Evolutionary conservation across 2,888 invertebrate species (phyloP), one percentile per base, ranked within the genome.

Genomic region (Tinea pellionella): DNA sequence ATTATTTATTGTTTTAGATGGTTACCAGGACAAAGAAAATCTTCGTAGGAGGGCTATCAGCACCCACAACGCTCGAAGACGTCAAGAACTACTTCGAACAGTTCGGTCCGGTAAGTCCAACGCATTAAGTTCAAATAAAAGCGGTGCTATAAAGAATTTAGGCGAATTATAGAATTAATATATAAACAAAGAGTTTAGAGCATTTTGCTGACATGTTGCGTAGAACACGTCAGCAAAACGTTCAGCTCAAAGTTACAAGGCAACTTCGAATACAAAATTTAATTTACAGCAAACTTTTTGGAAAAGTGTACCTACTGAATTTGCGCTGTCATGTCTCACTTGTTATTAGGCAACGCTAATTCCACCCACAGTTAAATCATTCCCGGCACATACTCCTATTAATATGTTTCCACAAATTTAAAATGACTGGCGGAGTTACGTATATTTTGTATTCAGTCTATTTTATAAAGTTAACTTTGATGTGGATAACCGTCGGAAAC

Each of bases 11-110:
- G 30, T 92, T 92, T 2, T 93, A 99, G 98, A 98, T 99, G 97
- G 97, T 99, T 88, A 98, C 98, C 90, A 95, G 97, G 92, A 99
- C 99, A 91, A 99, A 99, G 94, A 99, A 99, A 91, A 98, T 99
- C 90, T 99, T 99, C 91, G 98, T 99, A 81, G 99, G 99, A 75
- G 99, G 99, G 80, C 92, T 99, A 76, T 99, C 99, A 77, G 98
- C 99, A 80, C 97, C 98, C 80, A 99, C 99, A 81, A 99, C 99
- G 78, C 93, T 99, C 84, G 99, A 99, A 89, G 99, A 99, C 88
- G 98, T 99, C 85, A 99, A 98, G 92, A 96, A 96, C 89, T 99
- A 99, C 90, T 99, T 99, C 90, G 97, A 98, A 90, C 97, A 98
- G 89, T 99, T 97, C 88, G 99, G 99, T 89, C 96, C 97, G 95